Conservation (phyloP, 1,140 invertebrate species). For the Ceratina australensis region DNA sequence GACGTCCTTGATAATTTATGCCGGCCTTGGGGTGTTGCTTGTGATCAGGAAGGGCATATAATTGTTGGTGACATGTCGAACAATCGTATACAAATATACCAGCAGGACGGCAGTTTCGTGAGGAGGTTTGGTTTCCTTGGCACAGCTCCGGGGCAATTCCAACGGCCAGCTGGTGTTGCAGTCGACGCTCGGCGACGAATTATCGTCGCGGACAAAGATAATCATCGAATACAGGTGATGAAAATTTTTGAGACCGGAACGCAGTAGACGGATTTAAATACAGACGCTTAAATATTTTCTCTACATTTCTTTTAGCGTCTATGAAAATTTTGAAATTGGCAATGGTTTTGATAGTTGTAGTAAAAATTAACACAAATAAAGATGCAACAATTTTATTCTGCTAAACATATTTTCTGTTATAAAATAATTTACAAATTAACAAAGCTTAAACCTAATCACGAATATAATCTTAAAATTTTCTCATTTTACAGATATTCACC, state of each 20-base stretch:
- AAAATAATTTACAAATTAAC: too few relatives aligned
- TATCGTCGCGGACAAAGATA: constrained; percentile 97
- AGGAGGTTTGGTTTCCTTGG: constrained; percentile 90
- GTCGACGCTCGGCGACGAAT: constrained; percentile 88
- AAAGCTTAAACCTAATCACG: too few relatives aligned
- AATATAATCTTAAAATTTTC: too few relatives aligned
- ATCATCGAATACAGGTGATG: constrained; percentile 91
- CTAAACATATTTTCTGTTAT: too few relatives aligned
- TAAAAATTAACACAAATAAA: too few relatives aligned
- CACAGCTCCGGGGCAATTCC: constrained; percentile 91
- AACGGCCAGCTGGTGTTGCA: constrained; percentile 93
- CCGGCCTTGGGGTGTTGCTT: constrained; percentile 95
- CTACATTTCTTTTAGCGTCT: too few relatives aligned
- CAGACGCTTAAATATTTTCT: too few relatives aligned
- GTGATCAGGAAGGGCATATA: constrained; percentile 89
- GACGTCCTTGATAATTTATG: constrained; percentile 88
- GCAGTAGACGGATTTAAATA: too few relatives aligned
- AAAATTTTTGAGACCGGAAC: too few relatives aligned
- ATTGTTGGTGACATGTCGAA: constrained; percentile 95
- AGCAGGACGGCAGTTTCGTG: constrained; percentile 87
- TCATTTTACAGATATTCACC: constrained; percentile 86
- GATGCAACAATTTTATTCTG: too few relatives aligned
- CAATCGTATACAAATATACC: constrained; percentile 94
- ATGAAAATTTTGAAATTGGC: too few relatives aligned
- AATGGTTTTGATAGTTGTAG: too few relatives aligned